phyloP scores from a whole-genome alignment of 2,797 vertebrate species.

The Pristis pectinata region DNA sequence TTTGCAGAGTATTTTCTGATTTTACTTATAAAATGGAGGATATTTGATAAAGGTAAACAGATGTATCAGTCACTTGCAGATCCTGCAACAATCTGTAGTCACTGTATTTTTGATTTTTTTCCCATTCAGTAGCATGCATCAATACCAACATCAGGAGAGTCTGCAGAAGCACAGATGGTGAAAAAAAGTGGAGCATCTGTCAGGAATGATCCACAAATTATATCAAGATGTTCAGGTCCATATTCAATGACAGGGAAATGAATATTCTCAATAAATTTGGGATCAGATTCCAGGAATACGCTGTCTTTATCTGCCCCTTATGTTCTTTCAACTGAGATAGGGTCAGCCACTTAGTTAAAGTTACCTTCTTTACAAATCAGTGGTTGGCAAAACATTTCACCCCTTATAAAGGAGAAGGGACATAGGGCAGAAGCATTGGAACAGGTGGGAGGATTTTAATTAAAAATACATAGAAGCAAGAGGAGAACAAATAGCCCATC shows the following conservation, averaged over 20 bases:
- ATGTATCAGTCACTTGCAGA: background rate
- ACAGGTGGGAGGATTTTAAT: background rate
- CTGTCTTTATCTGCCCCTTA: background rate
- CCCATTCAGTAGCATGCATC: background rate
- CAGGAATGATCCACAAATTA: background rate
- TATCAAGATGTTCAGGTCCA: background rate
- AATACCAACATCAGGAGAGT: background rate
- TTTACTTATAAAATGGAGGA: background rate
- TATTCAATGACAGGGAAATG: background rate
- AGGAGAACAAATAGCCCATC: no score
- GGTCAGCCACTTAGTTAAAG: background rate
- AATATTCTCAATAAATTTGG: background rate
- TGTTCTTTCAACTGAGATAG: background rate
- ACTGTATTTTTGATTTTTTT: background rate
- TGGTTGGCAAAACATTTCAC: background rate
- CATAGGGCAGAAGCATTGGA: background rate
- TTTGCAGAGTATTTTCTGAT: background rate
- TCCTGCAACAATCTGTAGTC: background rate
- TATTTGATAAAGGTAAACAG: background rate
- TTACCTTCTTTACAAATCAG: background rate
- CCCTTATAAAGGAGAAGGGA: background rate
- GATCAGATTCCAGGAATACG: background rate
- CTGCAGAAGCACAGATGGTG: conserved; percentile 5
- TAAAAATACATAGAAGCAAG: no score
- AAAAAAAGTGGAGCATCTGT: background rate